Conservation (phyloP, 2,113 vertebrate species). For the Cryptoleucopteryx plumbea region DNA sequence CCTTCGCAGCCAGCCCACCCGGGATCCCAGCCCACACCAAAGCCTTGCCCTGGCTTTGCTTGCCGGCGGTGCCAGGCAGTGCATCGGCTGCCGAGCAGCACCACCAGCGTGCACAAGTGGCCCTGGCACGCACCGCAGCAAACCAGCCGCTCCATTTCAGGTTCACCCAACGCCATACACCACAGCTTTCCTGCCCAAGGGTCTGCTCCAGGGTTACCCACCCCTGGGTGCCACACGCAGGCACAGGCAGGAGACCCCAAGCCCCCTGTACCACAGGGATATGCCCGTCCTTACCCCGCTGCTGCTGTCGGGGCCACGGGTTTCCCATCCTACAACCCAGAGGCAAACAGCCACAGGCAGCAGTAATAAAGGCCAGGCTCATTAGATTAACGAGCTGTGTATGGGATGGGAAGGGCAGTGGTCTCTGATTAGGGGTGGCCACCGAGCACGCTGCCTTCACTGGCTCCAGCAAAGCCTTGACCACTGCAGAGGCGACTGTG, state of each 20-base stretch:
- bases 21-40: background rate
- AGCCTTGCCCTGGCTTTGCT: background rate
- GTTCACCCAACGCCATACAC: background rate
- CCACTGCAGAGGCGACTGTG: background rate
- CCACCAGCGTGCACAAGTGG: too few species aligned
- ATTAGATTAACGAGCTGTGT: accelerated
- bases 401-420: background rate
- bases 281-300: background rate
- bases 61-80: accelerated
- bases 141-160: background rate
- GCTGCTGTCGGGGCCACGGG: accelerated
- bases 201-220: background rate
- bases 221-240: background rate
- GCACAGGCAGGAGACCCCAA: background rate
- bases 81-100: background rate
- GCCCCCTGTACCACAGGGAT: accelerated
- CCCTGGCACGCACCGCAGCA: background rate
- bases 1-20: background rate
- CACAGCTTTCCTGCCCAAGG: background rate
- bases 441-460: accelerated
- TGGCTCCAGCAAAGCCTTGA: background rate
- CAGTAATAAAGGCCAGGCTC: background rate
- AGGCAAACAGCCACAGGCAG: background rate
- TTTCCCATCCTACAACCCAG: background rate
- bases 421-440: background rate